phyloP scores from a whole-genome alignment of 2,888 invertebrate species.

The Aelia acuminata region DNA sequence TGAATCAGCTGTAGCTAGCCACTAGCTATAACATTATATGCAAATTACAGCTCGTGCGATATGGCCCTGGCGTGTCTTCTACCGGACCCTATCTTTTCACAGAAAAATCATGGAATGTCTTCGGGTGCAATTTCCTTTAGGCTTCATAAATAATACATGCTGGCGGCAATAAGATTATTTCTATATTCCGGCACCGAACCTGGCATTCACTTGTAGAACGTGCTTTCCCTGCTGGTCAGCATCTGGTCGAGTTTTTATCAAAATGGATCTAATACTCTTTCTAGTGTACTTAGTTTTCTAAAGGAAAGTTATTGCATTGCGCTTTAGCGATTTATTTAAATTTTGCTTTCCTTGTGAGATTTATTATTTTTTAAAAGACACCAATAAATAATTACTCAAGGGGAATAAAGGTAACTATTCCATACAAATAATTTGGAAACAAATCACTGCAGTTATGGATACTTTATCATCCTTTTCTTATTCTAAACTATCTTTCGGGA shows the following conservation, averaged over 20 bases:
- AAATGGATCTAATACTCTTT: background rate
- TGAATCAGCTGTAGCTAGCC: slow-evolving; percentile 26
- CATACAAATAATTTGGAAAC: no score
- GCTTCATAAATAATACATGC: slow-evolving; percentile 49
- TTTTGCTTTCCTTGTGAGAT: no score
- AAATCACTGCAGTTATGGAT: no score
- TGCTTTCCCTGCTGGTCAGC: slow-evolving; percentile 11
- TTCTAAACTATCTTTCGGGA: no score
- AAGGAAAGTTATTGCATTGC: background rate
- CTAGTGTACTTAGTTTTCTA: slow-evolving; percentile 1
- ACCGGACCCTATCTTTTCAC: slow-evolving; percentile 28
- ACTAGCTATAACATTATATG: slow-evolving; percentile 47
- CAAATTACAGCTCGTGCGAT: slow-evolving; percentile 46
- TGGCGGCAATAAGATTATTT: slow-evolving; percentile 16
- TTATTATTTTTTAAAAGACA: no score
- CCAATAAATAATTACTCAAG: no score
- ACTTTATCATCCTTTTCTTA: no score
- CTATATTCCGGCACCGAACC: slow-evolving; percentile 31
- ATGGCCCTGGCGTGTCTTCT: slow-evolving; percentile 42
- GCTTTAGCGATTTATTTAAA: background rate
- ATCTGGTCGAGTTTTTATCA: background rate
- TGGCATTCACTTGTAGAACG: background rate
- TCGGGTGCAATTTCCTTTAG: slow-evolving; percentile 25
- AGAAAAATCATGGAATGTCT: slow-evolving; percentile 37
- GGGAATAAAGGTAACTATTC: no score